Evolutionary conservation across 2,113 vertebrate genomes (phyloP), one percentile per base, ranked within the genome.

Genomic region (Blennius ocellaris): DNA sequence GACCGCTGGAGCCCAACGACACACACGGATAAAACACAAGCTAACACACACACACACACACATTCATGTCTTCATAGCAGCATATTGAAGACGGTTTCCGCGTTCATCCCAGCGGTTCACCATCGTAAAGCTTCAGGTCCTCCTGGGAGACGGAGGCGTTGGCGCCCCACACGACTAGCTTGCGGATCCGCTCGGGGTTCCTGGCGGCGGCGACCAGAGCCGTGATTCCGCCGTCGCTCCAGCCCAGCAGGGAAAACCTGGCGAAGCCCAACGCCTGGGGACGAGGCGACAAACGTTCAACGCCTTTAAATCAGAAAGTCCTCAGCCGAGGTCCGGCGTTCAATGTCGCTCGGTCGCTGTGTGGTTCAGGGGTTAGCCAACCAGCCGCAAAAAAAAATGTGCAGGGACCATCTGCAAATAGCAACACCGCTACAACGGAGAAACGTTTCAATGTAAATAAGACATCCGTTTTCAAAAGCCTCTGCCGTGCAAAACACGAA

Each of bases 161-260:
- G 73, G 96, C 84, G 57, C 97, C 97, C 96, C 96, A 98, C 11
- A 97, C 83, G 9, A 97, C 95, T 89, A 97, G 15, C 82, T 94
- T 97, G 60, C 76, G 72, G 91, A 97, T 87, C 59, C 93, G 79
- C 1, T 87, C 55, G 0, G 96, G 96, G 41, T 95, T 93, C 57
- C 67, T 93, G 0, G 95, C 96, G 0, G 97, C 96, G 3, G 94
- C 94, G 4, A 97, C 93, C 57, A 98, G 91, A 0, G 96, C 94
- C 0, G 95, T 95, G 62, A 97, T 96, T 36, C 97, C 97, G 12
- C 97, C 96, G 7, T 97, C 96, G 7, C 97, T 99, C 97, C 97
- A 98, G 0, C 97, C 97, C 83, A 98, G 82, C 82, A 99, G 69
- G 43, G 97, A 97, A 70, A 97, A 94, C 80, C 87, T 93, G 43